A percentile compares a stretch with the other conserved stretches of the same genome.
Evolutionary conservation across 1,140 invertebrate species (phyloP).

Genomic region (Caenorhabditis elegans): DNA sequence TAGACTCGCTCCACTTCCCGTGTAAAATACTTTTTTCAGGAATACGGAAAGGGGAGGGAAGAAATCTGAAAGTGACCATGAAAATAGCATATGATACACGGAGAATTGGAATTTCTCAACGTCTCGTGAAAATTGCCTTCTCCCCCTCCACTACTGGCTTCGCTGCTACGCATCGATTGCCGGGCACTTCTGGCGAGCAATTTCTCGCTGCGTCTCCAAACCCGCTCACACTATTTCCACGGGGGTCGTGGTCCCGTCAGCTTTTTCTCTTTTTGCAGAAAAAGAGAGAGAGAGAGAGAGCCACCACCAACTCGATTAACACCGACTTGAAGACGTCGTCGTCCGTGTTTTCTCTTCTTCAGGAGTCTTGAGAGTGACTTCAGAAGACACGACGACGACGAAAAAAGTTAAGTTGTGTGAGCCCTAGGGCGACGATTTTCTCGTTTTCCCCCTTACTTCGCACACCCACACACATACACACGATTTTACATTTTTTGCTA

Average conservation of each 20-base stretch:
- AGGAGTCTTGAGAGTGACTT: slow-evolving; percentile 4
- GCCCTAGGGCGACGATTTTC: slow-evolving; percentile 25
- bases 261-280: slow-evolving; percentile 2
- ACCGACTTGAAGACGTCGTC: slow-evolving; percentile 25
- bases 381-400: neutral
- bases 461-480: neutral
- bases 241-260: no score
- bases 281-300: no score
- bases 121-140: neutral
- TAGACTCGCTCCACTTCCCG: neutral
- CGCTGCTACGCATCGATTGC: slow-evolving; percentile 10
- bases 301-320: slow-evolving; percentile 26
- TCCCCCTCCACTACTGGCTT: neutral
- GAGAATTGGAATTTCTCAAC: neutral
- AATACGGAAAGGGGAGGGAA: no score
- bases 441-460: neutral
- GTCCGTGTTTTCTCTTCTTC: slow-evolving; percentile 4
- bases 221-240: neutral
- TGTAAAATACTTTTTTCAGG: neutral
- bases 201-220: neutral
- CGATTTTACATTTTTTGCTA: no score
- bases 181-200: neutral
- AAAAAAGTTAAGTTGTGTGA: neutral
- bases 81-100: neutral
- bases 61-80: neutral